phyloP scores from a whole-genome alignment of 2,888 invertebrate genomes.

The Archips xylosteana region DNA sequence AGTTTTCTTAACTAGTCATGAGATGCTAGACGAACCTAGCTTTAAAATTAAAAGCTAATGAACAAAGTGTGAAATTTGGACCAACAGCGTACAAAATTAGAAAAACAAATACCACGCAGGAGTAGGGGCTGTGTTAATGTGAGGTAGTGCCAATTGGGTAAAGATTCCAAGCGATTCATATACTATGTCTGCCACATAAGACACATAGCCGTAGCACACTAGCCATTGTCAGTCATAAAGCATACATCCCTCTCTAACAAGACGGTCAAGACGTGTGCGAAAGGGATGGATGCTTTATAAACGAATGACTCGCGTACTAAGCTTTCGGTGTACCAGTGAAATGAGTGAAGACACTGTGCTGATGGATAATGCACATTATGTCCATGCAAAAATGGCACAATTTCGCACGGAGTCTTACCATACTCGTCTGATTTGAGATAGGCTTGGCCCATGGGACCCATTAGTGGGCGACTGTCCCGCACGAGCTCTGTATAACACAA shows the following conservation, averaged over 20 bases:
- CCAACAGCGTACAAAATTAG: not conserved
- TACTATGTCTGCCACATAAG: conserved; percentile 66
- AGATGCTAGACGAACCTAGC: not conserved
- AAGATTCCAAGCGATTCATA: conserved; percentile 48
- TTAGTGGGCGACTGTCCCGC: conserved; percentile 91
- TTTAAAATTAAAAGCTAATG: conserved; percentile 32
- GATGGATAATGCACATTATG: conserved; percentile 66
- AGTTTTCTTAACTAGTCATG: not conserved
- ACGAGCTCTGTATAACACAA: conserved; percentile 86
- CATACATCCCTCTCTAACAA: not conserved
- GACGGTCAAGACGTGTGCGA: not conserved
- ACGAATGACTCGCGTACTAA: not conserved
- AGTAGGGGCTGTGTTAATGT: conserved; percentile 52
- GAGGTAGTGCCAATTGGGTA: conserved; percentile 56
- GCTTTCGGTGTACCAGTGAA: conserved; percentile 47
- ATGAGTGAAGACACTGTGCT: conserved; percentile 55
- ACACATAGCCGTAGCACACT: conserved; percentile 54
- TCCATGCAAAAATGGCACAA: conserved; percentile 79
- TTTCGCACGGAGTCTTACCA: conserved; percentile 87
- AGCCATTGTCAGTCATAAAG: not conserved
- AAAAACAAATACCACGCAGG: conserved; percentile 31
- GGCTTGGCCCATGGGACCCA: conserved; percentile 92
- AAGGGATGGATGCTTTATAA: not conserved
- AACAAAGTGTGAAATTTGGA: conserved; percentile 19
- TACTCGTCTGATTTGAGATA: conserved; percentile 94